These are phyloP conservation scores for Thecophora atra DNA, from an alignment of 2,888 invertebrate genomes.

Conservation along the genomic window DNA sequence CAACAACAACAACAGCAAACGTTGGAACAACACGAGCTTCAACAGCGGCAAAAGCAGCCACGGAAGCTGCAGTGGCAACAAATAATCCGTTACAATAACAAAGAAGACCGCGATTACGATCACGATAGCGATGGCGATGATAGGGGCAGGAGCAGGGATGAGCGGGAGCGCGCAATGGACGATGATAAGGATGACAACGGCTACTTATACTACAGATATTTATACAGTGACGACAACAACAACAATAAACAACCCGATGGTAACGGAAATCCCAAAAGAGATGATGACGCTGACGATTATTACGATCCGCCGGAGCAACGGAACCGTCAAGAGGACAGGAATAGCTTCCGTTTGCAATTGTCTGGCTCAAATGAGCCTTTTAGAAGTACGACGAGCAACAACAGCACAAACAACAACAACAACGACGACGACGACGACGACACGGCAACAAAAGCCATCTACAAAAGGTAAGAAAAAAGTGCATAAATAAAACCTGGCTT, in stretches of 20 bases:
- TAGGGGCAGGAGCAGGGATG: background rate
- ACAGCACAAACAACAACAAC: constrained; percentile 20
- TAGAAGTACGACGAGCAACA: constrained; percentile 4
- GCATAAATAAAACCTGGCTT: constrained; percentile 15
- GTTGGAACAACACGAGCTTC: background rate
- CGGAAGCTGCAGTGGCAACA: constrained; percentile 17
- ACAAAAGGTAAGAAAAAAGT: constrained; percentile 24
- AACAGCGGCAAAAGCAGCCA: background rate
- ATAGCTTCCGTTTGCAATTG: constrained; percentile 36
- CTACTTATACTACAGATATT: constrained; percentile 14
- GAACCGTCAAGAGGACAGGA: constrained; percentile 28
- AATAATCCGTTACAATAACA: constrained; percentile 22
- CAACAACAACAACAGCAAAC: constrained; percentile 1
- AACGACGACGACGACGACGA: constrained; percentile 1
- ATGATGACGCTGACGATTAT: background rate
- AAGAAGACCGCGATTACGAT: constrained; percentile 23
- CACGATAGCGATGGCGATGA: constrained; percentile 21
- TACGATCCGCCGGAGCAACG: background rate
- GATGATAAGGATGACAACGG: constrained; percentile 2
- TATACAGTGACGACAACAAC: constrained; percentile 17
- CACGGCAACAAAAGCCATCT: constrained; percentile 16
- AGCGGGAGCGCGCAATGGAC: background rate
- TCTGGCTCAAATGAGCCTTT: constrained; percentile 32
- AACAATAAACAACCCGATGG: constrained; percentile 24
- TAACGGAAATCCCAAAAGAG: constrained; percentile 31